Evolutionary conservation across 2,797 vertebrate species (phyloP).

Genomic region (Pseudochromis fuscus): DNA sequence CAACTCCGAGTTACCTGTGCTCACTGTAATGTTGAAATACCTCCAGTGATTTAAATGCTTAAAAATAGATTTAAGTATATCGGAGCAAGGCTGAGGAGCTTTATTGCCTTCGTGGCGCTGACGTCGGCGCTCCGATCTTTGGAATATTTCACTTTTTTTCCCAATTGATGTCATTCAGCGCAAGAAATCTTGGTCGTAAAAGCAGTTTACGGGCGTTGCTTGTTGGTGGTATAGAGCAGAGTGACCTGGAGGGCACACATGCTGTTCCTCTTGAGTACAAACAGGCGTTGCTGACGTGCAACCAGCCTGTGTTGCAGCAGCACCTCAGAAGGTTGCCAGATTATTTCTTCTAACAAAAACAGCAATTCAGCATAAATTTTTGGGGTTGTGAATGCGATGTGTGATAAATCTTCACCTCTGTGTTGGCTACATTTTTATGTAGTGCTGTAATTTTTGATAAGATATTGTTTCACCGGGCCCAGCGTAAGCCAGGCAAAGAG

Average conservation of each 20-base stretch:
- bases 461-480: constrained; percentile 36
- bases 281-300: constrained; percentile 29
- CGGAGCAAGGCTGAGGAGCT: constrained; percentile 16
- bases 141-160: constrained; percentile 39
- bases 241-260: constrained; percentile 24
- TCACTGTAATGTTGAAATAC: background rate
- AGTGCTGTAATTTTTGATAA: constrained; percentile 26
- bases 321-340: background rate
- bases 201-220: constrained; percentile 14
- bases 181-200: constrained; percentile 39
- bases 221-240: constrained; percentile 20
- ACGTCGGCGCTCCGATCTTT: constrained; percentile 13
- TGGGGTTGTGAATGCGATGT: constrained; percentile 1
- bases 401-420: constrained; percentile 34
- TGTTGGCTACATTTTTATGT: constrained; percentile 8
- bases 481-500: constrained; percentile 21
- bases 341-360: constrained; percentile 1
- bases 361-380: constrained; percentile 34
- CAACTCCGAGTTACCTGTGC: background rate
- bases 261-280: constrained; percentile 36
- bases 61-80: constrained; percentile 18
- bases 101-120: constrained; percentile 13
- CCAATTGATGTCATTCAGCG: constrained; percentile 47
- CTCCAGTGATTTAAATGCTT: constrained; percentile 8
- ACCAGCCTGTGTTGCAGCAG: constrained; percentile 23